Evolutionary conservation across 2,797 vertebrate genomes (phyloP).

Genomic region (Podargus strigoides): DNA sequence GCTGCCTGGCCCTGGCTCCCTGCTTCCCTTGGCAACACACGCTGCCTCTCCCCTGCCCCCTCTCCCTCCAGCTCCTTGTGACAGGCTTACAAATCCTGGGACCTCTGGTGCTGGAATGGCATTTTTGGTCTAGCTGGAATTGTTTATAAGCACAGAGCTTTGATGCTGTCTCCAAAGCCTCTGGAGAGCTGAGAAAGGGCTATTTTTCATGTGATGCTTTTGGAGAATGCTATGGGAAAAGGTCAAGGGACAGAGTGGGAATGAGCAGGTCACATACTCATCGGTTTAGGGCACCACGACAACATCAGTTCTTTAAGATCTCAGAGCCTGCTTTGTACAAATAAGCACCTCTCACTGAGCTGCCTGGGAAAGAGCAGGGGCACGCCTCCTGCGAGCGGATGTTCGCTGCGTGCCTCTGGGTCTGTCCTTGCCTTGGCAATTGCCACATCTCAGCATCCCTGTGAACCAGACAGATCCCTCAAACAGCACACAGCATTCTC

Average conservation of each 20-base stretch:
- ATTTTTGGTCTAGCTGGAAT: conserved; percentile 38
- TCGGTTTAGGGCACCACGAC: conserved; percentile 49
- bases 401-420: not conserved
- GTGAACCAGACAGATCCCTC: not conserved
- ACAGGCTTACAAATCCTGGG: not conserved
- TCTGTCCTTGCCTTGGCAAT: not conserved
- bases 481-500: not conserved
- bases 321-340: conserved; percentile 52
- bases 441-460: fast-evolving
- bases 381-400: not conserved
- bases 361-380: conserved; percentile 47
- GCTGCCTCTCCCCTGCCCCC: not conserved
- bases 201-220: conserved; percentile 54
- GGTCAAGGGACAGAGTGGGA: conserved; percentile 59
- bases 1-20: not conserved
- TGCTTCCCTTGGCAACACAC: not conserved
- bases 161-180: conserved; percentile 33
- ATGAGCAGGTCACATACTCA: conserved; percentile 55
- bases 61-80: not conserved
- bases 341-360: conserved; percentile 51
- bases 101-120: conserved; percentile 28
- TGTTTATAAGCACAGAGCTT: conserved; percentile 51
- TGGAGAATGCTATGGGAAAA: conserved; percentile 68
- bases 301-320: conserved; percentile 28
- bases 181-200: conserved; percentile 33